Conservation (phyloP, 2,797 vertebrate genomes). For the Vespertilio murinus region DNA sequence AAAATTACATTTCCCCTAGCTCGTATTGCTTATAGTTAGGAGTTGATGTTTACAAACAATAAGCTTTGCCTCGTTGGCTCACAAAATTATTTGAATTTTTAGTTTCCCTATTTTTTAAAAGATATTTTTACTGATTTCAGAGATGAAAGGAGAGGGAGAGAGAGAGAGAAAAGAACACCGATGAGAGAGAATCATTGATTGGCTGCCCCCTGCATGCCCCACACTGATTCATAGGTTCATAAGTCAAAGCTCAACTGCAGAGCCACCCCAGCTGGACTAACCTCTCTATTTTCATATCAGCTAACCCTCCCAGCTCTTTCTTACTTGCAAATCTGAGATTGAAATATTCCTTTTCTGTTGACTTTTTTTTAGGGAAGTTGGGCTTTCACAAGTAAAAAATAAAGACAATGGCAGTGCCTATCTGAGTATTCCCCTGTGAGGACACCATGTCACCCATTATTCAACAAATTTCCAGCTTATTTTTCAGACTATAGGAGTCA, state of each 20-base stretch:
- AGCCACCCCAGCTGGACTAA: too few relatives aligned
- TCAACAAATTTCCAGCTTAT: not conserved
- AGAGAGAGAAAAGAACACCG: too few relatives aligned
- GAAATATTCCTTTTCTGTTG: not conserved
- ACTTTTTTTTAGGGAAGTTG: not conserved
- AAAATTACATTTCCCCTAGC: not conserved
- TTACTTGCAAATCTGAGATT: not conserved
- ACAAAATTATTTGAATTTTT: not conserved
- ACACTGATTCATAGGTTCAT: too few relatives aligned
- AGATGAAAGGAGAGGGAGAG: too few relatives aligned
- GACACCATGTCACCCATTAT: not conserved
- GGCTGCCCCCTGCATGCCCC: too few relatives aligned
- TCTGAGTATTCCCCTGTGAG: not conserved
- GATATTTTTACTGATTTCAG: too few relatives aligned
- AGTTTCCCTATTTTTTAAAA: not conserved
- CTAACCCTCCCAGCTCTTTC: not conserved
- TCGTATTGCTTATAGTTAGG: not conserved
- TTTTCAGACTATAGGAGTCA: not conserved
- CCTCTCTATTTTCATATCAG: not conserved
- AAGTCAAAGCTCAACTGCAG: too few relatives aligned
- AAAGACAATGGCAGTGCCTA: not conserved
- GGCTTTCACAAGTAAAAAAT: not conserved
- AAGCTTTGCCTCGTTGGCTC: not conserved
- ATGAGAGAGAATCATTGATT: too few relatives aligned
- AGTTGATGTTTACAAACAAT: not conserved